A percentile compares a stretch with the other conserved stretches of the same genome.
Conservation (phyloP, 1,140 invertebrate species). For the Chelonus insularis region DNA sequence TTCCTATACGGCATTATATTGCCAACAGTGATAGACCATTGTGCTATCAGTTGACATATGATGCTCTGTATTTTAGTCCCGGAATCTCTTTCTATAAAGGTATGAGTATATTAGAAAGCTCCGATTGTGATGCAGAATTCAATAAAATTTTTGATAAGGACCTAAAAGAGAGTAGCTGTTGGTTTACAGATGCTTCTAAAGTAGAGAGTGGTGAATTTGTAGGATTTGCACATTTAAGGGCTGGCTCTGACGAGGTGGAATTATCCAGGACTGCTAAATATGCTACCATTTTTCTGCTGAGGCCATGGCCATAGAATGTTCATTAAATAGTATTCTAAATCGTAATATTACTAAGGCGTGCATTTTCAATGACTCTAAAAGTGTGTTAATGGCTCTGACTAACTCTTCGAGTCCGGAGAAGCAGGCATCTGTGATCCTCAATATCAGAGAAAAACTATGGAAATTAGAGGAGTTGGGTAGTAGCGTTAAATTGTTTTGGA, state of each 20-base stretch:
- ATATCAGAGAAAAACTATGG: background rate
- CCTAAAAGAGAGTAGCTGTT: background rate
- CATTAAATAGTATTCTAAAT: background rate
- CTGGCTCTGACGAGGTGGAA: background rate
- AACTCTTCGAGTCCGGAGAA: background rate
- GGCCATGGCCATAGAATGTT: slow-evolving; percentile 5
- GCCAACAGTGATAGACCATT: background rate
- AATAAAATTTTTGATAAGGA: background rate
- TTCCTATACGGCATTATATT: background rate
- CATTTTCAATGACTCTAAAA: slow-evolving; percentile 13
- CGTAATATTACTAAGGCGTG: background rate
- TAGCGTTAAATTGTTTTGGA: slow-evolving; percentile 1
- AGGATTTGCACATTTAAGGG: background rate
- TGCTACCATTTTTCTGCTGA: slow-evolving; percentile 11
- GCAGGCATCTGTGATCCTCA: background rate
- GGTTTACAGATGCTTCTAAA: slow-evolving; percentile 18
- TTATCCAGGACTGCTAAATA: background rate
- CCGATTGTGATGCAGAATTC: background rate
- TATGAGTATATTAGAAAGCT: background rate
- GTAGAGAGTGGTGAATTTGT: background rate
- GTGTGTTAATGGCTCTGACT: background rate
- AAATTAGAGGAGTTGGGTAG: background rate
- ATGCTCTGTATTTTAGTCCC: background rate
- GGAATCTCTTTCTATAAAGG: slow-evolving; percentile 1
- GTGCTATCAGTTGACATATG: slow-evolving; percentile 8